A percentile compares a stretch with the other conserved stretches of the same genome.
Conservation (phyloP, 2,797 vertebrate genomes). For the Sebastes miniatus region DNA sequence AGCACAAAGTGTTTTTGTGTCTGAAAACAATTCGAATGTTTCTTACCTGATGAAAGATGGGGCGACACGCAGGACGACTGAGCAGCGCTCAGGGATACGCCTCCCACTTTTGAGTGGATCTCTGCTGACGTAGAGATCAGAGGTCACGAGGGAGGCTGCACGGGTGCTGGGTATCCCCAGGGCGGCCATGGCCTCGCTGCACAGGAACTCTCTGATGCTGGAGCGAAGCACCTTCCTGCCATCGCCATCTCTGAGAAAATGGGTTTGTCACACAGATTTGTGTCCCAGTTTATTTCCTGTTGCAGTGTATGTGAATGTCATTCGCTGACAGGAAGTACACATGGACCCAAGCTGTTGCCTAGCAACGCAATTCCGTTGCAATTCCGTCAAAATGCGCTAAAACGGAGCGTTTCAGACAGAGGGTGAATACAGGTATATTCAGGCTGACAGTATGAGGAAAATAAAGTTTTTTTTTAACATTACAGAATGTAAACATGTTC, state of each 20-base stretch:
- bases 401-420: too few relatives aligned
- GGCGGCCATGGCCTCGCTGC: conserved; percentile 90
- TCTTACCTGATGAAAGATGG: conserved; percentile 87
- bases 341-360: too few relatives aligned
- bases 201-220: conserved; percentile 91
- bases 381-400: too few relatives aligned
- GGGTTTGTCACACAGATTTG: neutral
- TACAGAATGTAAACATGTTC: too few relatives aligned
- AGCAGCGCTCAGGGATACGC: conserved; percentile 83
- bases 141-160: conserved; percentile 87
- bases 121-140: conserved; percentile 82
- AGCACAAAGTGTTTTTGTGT: neutral
- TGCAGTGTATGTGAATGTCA: too few relatives aligned
- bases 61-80: conserved; percentile 86
- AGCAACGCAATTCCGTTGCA: too few relatives aligned
- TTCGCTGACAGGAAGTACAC: rapidly evolving
- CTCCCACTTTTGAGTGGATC: conserved; percentile 86
- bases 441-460: too few relatives aligned
- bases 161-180: conserved; percentile 88
- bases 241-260: conserved; percentile 83
- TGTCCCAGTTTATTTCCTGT: too few relatives aligned
- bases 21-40: neutral
- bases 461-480: too few relatives aligned
- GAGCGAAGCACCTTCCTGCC: conserved; percentile 91
- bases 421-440: too few relatives aligned